Evolutionary conservation across 2,888 invertebrate species (phyloP).

Genomic region (Corbicula japonica): DNA sequence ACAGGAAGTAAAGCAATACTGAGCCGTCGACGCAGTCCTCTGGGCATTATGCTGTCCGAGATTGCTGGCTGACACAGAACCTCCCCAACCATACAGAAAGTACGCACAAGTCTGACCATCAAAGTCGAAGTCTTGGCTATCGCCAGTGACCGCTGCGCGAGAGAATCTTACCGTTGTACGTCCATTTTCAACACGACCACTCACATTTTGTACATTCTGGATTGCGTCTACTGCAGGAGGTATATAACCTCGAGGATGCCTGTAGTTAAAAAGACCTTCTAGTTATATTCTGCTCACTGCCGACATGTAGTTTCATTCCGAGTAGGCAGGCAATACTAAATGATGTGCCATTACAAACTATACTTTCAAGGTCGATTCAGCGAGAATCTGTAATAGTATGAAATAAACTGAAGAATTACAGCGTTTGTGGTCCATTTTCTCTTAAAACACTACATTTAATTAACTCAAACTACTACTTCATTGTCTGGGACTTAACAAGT

Average conservation of each 20-base stretch:
- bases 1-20: slow-evolving; percentile 49
- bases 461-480: too few species aligned
- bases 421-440: too few species aligned
- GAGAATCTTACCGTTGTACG: slow-evolving; percentile 68
- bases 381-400: too few species aligned
- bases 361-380: too few species aligned
- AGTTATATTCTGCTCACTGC: too few species aligned
- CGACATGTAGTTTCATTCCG: too few species aligned
- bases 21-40: slow-evolving; percentile 26
- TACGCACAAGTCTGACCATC: slow-evolving; percentile 81
- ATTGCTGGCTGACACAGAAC: slow-evolving; percentile 27
- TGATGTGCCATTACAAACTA: too few species aligned
- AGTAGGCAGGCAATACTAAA: too few species aligned
- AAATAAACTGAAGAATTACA: too few species aligned
- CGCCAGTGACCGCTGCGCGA: slow-evolving; percentile 61
- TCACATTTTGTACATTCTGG: slow-evolving; percentile 53
- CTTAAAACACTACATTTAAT: too few species aligned
- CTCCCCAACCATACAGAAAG: slow-evolving; percentile 71
- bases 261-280: too few species aligned
- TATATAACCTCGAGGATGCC: not conserved
- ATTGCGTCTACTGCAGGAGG: slow-evolving; percentile 55
- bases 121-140: slow-evolving; percentile 62
- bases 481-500: too few species aligned
- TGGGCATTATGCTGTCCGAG: slow-evolving; percentile 37
- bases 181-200: slow-evolving; percentile 52